Evolutionary conservation across 2,113 vertebrate species (phyloP), one percentile per base, ranked within the genome.

Genomic region (Rhinogobius similis): DNA sequence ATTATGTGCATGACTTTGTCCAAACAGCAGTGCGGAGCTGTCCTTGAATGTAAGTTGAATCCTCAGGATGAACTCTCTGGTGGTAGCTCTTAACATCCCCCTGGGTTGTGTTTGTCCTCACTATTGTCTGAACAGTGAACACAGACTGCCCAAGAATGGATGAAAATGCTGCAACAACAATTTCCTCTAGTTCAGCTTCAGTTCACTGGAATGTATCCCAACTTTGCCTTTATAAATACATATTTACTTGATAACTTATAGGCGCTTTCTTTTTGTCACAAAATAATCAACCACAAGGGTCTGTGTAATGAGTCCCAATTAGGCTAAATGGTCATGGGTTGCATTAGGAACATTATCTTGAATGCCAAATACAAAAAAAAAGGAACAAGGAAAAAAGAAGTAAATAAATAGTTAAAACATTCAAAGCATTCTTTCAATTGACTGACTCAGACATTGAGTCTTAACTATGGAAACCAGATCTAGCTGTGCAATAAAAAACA

Each of bases 81-180:
- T 53, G 50, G n/a, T 24, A 53, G 50, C 53, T 56, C 53, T 26
- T 4, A 27, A 56, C 23, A 56, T 16, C 55, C 55, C 55, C 55
- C 29, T 58, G 55, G 29, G 58, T 36, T 36, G 58, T 38, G 58
- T 61, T 61, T 61, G 58, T 61, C 58, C 58, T 61, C 8, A 61
- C 27, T 36, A 61, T 59, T 61, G 58, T 61, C 27, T 61, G 29
- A 61, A 61, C 58, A 61, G 14, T 38, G 29, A 61, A 61, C 58
- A 61, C 32, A 61, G 9, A 36, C 29, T n/a, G 58, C 29, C 20
- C 29, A 41, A 55, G 48, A 74, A 53, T 5, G 0, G 27, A 67
- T 68, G 38, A 21, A 61, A 29, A 8, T 16, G 1, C 11, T 27
- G 50, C 10, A 64, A 1, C 12, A 27, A 16, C 26, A 62, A 50